Evolutionary conservation across 1,140 invertebrate genomes (phyloP), one percentile per base, ranked within the genome.

Genomic region (Vanessa tameamea): DNA sequence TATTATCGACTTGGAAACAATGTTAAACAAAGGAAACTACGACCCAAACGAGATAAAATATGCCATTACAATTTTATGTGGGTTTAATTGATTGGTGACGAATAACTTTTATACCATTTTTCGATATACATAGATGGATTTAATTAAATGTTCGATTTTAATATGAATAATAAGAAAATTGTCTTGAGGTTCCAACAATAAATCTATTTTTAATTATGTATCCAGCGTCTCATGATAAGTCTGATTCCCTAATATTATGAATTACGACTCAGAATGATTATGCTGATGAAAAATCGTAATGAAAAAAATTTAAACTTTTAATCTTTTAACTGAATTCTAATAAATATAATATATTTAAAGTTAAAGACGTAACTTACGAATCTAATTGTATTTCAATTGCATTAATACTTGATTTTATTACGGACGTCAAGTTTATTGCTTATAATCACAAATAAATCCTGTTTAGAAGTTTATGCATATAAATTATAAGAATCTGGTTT

Each of bases 331-430:
- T 43, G 9, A 43, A 43, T 43, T 43, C 7, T 43, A 9, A 11
- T 11, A 9, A 9, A 43, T 9, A 43, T 20, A 20, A 20, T 43
- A 43, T 11, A 43, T 43, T 43, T 43, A 43, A 43, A 43, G 6
- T 13, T 53, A n/a, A 4, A 57, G 20, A 23, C 53, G 20, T 26
- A 23, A 57, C 16, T 57, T 57, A 57, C 12, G 53, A 57, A 57
- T 1, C 23, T 12, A 57, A 57, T 20, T 12, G 20, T n/a, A 16
- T 23, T 12, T 12, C 20, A 57, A 57, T 57, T 57, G 53, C 20
- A 57, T 64, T 64, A 43, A 64, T 67, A 67, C 48, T 68, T 57
- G 31, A 68, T 68, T 68, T 68, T 57, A 68, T 68, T 57, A 55
- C 15, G 31, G 8, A 55, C 66, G 37, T 55, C n/a, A 57, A 67